A percentile compares a stretch with the other conserved stretches of the same genome.
phyloP scores from a whole-genome alignment of 2,888 invertebrate species.

The Drosophila barbarae region DNA sequence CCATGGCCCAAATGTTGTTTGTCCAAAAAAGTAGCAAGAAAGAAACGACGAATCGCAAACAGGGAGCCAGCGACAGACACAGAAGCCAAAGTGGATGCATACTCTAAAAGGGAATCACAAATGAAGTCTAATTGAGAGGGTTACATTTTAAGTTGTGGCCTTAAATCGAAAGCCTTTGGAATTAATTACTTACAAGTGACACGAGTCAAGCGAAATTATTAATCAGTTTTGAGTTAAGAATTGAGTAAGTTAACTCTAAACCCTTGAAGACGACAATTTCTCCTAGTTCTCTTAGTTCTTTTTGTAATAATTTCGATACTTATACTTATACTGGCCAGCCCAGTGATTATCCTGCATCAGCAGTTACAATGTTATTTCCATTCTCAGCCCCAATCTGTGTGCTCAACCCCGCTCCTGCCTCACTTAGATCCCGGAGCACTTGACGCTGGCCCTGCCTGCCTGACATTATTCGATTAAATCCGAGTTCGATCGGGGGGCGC shows the following conservation, averaged over 20 bases:
- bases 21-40: constrained; percentile 26
- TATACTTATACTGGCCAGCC: not conserved
- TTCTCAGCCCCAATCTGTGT: constrained; percentile 3
- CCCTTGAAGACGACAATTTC: not conserved
- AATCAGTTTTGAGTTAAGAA: not conserved
- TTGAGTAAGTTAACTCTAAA: not conserved
- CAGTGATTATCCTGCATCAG: not conserved
- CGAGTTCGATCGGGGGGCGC: constrained; percentile 26
- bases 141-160: not conserved
- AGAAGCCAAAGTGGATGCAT: constrained; percentile 4
- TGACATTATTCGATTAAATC: constrained; percentile 39
- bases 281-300: not conserved
- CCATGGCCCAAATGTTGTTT: constrained; percentile 38
- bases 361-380: not conserved
- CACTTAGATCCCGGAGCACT: constrained; percentile 9
- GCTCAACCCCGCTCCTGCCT: not conserved
- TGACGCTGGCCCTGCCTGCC: constrained; percentile 10
- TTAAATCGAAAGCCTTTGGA: not conserved
- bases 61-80: not conserved
- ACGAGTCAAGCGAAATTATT: not conserved
- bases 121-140: constrained; percentile 5
- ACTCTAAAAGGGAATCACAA: constrained; percentile 8
- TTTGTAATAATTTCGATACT: not conserved
- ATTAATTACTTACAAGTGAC: not conserved
- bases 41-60: not conserved